A percentile compares a stretch with the other conserved stretches of the same genome.
These are phyloP conservation scores for Grus americana DNA, from an alignment of 2,113 vertebrate genomes.

Conservation along the genomic window DNA sequence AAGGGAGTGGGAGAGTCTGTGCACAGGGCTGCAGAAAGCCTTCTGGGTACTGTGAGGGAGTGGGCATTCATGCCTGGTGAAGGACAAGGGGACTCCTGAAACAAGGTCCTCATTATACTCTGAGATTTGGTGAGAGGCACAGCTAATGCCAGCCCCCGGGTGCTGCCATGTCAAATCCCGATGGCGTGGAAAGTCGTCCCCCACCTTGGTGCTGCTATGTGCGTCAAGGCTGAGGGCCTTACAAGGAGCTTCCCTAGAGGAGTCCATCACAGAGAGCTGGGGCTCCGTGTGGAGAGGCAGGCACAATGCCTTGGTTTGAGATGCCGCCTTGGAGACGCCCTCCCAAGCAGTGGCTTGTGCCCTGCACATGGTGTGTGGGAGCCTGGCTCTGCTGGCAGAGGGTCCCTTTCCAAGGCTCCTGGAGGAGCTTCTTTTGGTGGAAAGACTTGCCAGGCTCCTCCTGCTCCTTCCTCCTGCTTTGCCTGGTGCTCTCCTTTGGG, in stretches of 20 bases:
- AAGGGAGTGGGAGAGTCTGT: background rate
- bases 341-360: background rate
- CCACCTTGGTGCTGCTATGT: background rate
- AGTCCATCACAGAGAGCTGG: background rate
- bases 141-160: background rate
- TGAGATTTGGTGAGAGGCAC: background rate
- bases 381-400: background rate
- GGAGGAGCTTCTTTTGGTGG: background rate
- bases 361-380: accelerated
- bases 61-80: background rate
- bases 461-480: background rate
- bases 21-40: background rate
- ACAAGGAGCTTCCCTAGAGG: background rate
- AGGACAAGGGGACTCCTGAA: background rate
- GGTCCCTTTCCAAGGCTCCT: background rate
- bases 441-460: background rate
- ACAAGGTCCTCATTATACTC: background rate
- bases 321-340: background rate
- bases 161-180: accelerated
- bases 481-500: background rate
- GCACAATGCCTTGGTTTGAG: background rate
- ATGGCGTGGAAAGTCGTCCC: background rate
- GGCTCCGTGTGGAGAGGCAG: background rate
- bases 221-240: background rate
- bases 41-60: background rate